Percentiles rank a stretch among this genome's conserved stretches.
These are phyloP conservation scores for Girardinichthys multiradiatus DNA, from an alignment of 2,113 vertebrate genomes.

Conservation along the genomic window DNA sequence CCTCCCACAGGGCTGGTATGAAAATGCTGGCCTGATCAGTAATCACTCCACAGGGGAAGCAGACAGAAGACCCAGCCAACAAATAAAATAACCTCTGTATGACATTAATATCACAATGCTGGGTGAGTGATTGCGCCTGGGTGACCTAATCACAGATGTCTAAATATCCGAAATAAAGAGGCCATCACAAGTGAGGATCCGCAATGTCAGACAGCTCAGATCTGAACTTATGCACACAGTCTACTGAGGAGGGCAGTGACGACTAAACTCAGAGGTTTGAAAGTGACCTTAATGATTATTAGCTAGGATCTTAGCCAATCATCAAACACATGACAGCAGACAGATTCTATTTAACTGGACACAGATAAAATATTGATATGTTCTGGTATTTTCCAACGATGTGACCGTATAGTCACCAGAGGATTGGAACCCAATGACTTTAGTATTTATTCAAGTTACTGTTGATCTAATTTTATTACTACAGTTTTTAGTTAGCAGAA, in stretches of 20 bases:
- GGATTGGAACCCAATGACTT: slow-evolving; percentile 9
- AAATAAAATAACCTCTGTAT: slow-evolving; percentile 39
- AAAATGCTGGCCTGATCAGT: slow-evolving; percentile 67
- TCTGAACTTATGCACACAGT: slow-evolving; percentile 24
- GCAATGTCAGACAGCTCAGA: slow-evolving; percentile 25
- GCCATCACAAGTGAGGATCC: slow-evolving; percentile 12
- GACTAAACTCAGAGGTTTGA: slow-evolving; percentile 13
- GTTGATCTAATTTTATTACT: no score
- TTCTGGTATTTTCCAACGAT: slow-evolving; percentile 16
- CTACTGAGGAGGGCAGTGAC: slow-evolving; percentile 20
- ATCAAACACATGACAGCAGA: slow-evolving; percentile 51
- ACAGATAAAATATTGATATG: slow-evolving; percentile 25
- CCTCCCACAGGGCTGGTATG: slow-evolving; percentile 70
- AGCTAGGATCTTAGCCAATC: slow-evolving; percentile 57
- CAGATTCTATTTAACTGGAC: slow-evolving; percentile 44
- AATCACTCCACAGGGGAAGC: slow-evolving; percentile 70
- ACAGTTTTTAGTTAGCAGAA: no score
- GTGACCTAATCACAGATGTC: slow-evolving; percentile 34
- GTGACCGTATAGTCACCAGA: slow-evolving; percentile 50
- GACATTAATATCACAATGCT: slow-evolving; percentile 54
- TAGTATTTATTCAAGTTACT: neutral
- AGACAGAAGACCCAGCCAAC: slow-evolving; percentile 40
- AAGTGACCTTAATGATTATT: slow-evolving; percentile 49
- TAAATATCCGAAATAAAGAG: slow-evolving; percentile 50
- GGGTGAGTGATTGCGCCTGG: slow-evolving; percentile 35